A percentile compares a stretch with the other conserved stretches of the same genome.
phyloP scores from a whole-genome alignment of 2,888 invertebrate species.

The Galeruca laticollis region DNA sequence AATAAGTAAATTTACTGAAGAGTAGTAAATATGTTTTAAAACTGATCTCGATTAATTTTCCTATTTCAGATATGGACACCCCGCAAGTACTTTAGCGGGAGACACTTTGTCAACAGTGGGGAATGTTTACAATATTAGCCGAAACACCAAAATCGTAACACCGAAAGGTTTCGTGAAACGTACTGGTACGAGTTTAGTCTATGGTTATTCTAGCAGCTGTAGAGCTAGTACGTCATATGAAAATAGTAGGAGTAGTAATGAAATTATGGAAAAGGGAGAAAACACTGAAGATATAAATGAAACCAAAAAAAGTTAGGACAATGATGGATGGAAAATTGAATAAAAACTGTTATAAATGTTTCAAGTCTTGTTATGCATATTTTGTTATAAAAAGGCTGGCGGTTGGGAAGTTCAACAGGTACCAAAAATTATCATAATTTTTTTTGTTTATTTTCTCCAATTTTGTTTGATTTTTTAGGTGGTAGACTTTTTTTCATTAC shows the following conservation, averaged over 20 bases:
- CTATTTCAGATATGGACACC: constrained; percentile 74
- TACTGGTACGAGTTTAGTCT: constrained; percentile 38
- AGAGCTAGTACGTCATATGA: constrained; percentile 20
- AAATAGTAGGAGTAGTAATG: background rate
- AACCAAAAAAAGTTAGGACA: background rate
- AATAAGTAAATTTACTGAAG: no score
- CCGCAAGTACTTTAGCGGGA: constrained; percentile 75
- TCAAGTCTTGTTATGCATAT: no score
- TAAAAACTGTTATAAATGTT: no score
- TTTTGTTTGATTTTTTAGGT: no score
- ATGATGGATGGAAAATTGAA: constrained; percentile 5
- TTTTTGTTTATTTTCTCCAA: no score
- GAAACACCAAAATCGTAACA: constrained; percentile 75
- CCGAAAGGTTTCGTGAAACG: constrained; percentile 76
- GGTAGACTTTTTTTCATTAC: no score
- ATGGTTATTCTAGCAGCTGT: constrained; percentile 26
- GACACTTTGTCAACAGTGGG: constrained; percentile 78
- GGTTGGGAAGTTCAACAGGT: no score
- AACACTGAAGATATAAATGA: background rate
- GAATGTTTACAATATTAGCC: constrained; percentile 75
- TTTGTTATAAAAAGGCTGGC: no score
- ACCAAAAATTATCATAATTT: no score
- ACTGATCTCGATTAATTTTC: background rate
- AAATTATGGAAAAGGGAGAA: constrained; percentile 10
- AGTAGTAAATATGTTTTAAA: background rate